Evolutionary conservation across 2,113 vertebrate species (phyloP), one percentile per base, ranked within the genome.

Genomic region (Megaceryle torquata): DNA sequence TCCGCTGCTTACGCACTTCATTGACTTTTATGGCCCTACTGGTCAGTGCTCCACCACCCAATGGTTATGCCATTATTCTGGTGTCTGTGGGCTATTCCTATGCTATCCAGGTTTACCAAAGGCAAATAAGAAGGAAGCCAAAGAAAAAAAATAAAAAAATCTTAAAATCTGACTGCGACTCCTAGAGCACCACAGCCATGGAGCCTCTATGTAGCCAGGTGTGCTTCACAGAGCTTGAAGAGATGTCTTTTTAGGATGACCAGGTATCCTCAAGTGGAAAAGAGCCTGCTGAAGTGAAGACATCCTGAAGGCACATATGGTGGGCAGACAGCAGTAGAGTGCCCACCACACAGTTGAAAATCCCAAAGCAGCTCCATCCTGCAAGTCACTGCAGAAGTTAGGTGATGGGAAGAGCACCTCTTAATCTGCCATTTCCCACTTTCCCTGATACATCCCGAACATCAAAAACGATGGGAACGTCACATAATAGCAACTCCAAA

Each of bases 281-380:
- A 88, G 79, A 79, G 63, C 50, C 15, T 50, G 60, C 83, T 83
- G 56, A 95, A 95, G 85, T 26, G 25, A 82, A 91, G 91, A 86
- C 84, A 53, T 65, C 74, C 93, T 60, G 80, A 68, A 84, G 43
- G 44, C 35, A 56, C 29, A 13, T 2, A 4, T 2, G 5, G 35
- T 54, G 59, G 39, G 46, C 59, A 78, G 44, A 60, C n/a, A 78
- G 60, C 3, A 1, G 19, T 20, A 25, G 18, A 56, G 35, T 31
- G 16, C 26, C 50, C 75, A 63, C 59, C 39, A 31, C 1, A 12
- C 21, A 16, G 7, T 2, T 63, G 60, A 56, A 64, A 75, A 79
- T 6, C 44, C 59, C 77, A 75, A 67, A 67, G 37, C 65, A 84
- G 3, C 26, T 65, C 18, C 56, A 65, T 28, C 28, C 51, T 54